Base-by-base conservation (phyloP, 2,888 invertebrate species). In the Odontomyia ornata region DNA sequence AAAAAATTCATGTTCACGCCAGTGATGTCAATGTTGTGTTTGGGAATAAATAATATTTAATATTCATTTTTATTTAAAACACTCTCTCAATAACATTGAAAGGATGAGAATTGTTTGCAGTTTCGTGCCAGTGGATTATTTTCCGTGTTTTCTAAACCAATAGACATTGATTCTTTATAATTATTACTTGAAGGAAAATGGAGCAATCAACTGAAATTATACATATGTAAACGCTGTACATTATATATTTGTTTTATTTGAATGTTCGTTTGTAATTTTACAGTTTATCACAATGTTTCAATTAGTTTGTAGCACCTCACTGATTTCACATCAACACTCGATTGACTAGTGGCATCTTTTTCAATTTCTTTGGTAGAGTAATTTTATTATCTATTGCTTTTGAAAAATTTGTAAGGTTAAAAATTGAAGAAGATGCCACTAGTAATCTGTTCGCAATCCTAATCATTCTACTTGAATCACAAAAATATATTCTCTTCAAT, bases 271-370 rank as follows among this genome's bases (percentile, higher is more conserved):
- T 80, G 79, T 75, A 47, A 75, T 79, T 79, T 79, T 79, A 79
- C 78, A 79, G 76, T 77, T 85, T 86, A 86, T 86, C 86, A 86
- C 86, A 86, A 84, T 85, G 85, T 86, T 86, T 84, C 86, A 84
- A 84, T 86, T 86, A 85, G 84, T 85, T 84, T 83, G 83, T 86
- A 86, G 86, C 86, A 86, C 86, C 86, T 84, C 80, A 79, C 80
- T 62, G 77, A 79, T 80, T 81, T 78, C 80, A 77, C 79, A 79
- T 77, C 79, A 79, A 80, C 80, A 77, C 57, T 73, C 46, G 73
- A 57, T 73, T 60, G 21, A 73, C n/a, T 36, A 57, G 27, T 30
- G 73, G 43, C 36, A 73, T 60, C 57, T 13, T 21, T 36, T 72
- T 36, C 73, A 57, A 73, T 73, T 73, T 43, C 18, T 9, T 13